Evolutionary conservation across 2,888 invertebrate species (phyloP), one percentile per base, ranked within the genome.

Genomic region (Temnothorax ravouxi): DNA sequence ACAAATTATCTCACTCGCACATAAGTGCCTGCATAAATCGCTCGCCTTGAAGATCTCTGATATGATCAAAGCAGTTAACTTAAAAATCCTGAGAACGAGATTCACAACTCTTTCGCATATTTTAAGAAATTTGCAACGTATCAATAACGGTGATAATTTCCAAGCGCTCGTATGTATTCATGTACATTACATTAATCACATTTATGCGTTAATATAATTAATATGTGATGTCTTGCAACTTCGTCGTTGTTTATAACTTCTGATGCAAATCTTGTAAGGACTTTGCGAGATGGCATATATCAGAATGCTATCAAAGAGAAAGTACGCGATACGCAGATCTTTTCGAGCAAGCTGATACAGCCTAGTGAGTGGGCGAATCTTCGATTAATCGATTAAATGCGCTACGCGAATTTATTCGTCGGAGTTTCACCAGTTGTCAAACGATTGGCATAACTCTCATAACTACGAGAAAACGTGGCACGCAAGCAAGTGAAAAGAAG

Each of bases 381-480:
- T 50, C 18, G 25, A 64, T 76, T 38, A 29, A 76, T 52, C 52
- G 76, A 64, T 76, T 64, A 76, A 76, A 76, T 76, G 25, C 21
- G 50, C 38, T 62, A 62, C 34, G 47, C 62, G 38, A 47, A 47
- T n/a, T 18, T 21, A 38, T 15, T 76, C 25, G 29, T 25, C 18
- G 1, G 15, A 41, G 50, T 64, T 76, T 76, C 66, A 52, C 66
- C 38, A n/a, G 13, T 64, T 64, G 50, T 38, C 50, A 11, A 52
- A 76, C 21, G 4, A 47, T 52, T 25, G 41, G 21, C n/a, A 34
- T 47, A 62, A 75, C 25, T 64, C 34, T 18, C 38, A 52, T 38
- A 34, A 21, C 3, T 62, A 21, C 38, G 38, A 75, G 62, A 50
- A 75, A 64, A 18, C 18, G 34, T 56, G 61, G 44, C 74, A 34